A percentile compares a stretch with the other conserved stretches of the same genome.
Conservation (phyloP, 2,797 vertebrate species). For the Anas bernieri region DNA sequence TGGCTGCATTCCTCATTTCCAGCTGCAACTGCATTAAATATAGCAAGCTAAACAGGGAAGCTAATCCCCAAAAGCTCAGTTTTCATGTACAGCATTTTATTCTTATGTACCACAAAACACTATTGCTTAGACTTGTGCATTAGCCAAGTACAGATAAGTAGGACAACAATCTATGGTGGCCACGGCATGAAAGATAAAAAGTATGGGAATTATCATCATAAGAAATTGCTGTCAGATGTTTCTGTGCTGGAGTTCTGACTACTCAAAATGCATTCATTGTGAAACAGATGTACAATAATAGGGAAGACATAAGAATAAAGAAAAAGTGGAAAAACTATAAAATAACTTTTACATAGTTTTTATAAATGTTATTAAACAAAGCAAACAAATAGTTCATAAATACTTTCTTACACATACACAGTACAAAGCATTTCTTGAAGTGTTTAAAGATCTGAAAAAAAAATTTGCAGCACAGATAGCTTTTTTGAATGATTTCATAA, state of each 20-base stretch:
- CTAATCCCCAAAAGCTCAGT: background rate
- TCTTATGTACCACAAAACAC: background rate
- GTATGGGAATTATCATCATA: background rate
- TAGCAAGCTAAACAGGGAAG: accelerated
- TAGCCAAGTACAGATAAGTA: background rate
- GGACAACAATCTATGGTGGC: background rate
- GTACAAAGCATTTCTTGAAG: accelerated
- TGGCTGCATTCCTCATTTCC: background rate
- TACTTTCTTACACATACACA: background rate
- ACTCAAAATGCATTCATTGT: background rate
- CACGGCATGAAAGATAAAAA: background rate
- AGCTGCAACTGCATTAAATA: background rate
- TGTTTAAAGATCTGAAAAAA: background rate
- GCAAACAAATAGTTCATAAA: background rate
- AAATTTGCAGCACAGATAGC: background rate
- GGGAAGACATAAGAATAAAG: background rate
- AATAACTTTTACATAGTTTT: background rate
- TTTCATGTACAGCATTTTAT: background rate
- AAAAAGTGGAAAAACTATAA: background rate
- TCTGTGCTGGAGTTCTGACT: background rate
- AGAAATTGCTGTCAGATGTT: background rate
- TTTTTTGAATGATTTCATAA: background rate
- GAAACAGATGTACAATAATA: background rate
- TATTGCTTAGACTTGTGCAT: background rate
- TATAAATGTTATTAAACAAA: background rate